These are phyloP conservation scores for Anguilla marmorata DNA, from an alignment of 2,797 vertebrate species.

Conservation along the genomic window DNA sequence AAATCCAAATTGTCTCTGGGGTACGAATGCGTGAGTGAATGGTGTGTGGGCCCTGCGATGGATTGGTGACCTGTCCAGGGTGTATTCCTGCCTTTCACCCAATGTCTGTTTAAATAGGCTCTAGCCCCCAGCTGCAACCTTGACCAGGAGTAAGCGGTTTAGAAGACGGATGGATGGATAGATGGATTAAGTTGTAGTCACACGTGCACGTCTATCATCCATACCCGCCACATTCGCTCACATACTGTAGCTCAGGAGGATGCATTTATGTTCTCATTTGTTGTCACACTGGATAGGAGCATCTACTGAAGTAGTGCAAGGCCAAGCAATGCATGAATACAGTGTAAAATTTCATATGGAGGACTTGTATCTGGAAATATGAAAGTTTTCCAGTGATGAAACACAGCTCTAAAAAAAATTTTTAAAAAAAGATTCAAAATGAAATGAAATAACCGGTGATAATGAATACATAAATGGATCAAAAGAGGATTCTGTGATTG, in stretches of 20 bases:
- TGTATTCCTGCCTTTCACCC: not conserved
- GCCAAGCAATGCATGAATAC: not conserved
- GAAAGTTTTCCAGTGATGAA: conserved; percentile 9
- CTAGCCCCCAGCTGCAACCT: not conserved
- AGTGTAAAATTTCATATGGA: not conserved
- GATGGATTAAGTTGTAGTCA: not conserved
- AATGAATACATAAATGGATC: conserved; percentile 10
- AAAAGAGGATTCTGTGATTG: conserved; percentile 19
- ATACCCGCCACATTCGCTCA: not conserved
- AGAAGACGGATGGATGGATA: not conserved
- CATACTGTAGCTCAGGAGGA: not conserved
- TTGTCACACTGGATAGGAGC: not conserved
- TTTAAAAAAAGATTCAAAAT: not conserved
- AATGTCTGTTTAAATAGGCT: not conserved
- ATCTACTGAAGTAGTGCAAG: not conserved
- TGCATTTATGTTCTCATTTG: not conserved
- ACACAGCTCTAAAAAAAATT: not conserved
- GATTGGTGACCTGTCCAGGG: not conserved
- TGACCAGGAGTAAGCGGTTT: not conserved
- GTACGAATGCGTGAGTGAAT: not conserved
- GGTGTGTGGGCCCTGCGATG: not conserved
- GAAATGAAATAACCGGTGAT: conserved; percentile 20
- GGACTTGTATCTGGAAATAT: not conserved
- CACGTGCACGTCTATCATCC: not conserved
- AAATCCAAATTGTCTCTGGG: not conserved